These are phyloP conservation scores for Pocillopora damicornis DNA, from an alignment of 64 coral and sea anemone genomes.

Conservation along the genomic window DNA sequence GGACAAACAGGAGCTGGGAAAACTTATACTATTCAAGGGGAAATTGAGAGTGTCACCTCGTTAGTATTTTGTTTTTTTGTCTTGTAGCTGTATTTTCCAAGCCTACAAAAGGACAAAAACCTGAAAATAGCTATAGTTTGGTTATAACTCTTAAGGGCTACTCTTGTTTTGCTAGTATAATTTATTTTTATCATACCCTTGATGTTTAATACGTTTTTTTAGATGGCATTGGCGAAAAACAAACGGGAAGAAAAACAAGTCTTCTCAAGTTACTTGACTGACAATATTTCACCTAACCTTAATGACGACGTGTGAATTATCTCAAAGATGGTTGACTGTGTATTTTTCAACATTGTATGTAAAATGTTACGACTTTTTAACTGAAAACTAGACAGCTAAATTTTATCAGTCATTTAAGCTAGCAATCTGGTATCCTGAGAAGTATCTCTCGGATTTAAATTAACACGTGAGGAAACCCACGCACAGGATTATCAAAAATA, in stretches of 20 bases:
- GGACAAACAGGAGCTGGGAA: conserved; percentile 58
- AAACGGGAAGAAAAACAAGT: neutral
- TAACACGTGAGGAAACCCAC: too few relatives aligned
- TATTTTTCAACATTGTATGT: too few relatives aligned
- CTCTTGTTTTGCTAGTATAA: neutral
- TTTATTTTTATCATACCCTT: neutral
- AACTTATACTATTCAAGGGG: conserved; percentile 54
- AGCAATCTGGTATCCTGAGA: too few relatives aligned
- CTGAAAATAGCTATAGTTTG: neutral
- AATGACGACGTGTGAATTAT: too few relatives aligned
- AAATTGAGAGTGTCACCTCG: neutral
- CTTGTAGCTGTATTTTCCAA: neutral
- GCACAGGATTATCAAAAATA: too few relatives aligned
- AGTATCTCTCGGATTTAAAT: too few relatives aligned
- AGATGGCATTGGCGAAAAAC: neutral
- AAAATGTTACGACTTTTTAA: too few relatives aligned
- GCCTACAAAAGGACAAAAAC: neutral
- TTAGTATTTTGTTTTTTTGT: neutral
- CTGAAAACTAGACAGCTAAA: too few relatives aligned
- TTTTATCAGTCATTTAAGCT: too few relatives aligned
- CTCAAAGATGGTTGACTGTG: too few relatives aligned
- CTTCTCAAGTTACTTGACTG: conserved; percentile 14
- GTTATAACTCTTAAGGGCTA: neutral
- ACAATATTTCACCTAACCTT: neutral
- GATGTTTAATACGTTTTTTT: neutral